Percentiles rank a stretch among this genome's conserved stretches.
Evolutionary conservation across 2,113 vertebrate genomes (phyloP).

Genomic region (Rana temporaria): DNA sequence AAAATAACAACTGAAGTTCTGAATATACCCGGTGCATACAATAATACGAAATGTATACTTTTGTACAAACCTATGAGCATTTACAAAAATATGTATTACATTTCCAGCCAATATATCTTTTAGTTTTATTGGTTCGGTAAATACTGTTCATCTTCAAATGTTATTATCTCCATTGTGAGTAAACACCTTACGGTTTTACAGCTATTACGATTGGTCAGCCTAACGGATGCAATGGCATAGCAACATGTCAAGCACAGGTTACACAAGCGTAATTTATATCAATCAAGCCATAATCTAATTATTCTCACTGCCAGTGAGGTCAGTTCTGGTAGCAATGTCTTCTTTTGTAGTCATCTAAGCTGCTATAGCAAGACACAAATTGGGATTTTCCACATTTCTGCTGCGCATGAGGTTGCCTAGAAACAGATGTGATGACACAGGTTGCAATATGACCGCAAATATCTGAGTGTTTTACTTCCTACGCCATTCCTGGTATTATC

Average conservation of each 20-base stretch:
- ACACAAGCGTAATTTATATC: background rate
- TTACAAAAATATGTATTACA: too few relatives aligned
- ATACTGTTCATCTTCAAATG: too few relatives aligned
- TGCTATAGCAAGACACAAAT: slow-evolving; percentile 29
- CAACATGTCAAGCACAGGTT: background rate
- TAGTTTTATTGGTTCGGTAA: too few relatives aligned
- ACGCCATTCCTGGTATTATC: background rate
- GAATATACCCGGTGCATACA: too few relatives aligned
- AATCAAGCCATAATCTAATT: background rate
- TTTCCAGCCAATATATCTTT: too few relatives aligned
- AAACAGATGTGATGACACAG: slow-evolving; percentile 40
- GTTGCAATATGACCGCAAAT: slow-evolving; percentile 17
- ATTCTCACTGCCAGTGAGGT: slow-evolving; percentile 10
- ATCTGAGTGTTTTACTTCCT: slow-evolving; percentile 18
- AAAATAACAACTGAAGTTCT: too few relatives aligned
- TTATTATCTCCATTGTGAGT: too few relatives aligned
- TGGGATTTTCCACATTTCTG: slow-evolving; percentile 38
- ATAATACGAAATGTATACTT: too few relatives aligned
- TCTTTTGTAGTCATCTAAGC: slow-evolving; percentile 30
- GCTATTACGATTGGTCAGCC: too few relatives aligned
- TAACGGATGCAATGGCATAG: too few relatives aligned
- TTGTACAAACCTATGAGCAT: too few relatives aligned
- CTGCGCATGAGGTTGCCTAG: slow-evolving; percentile 45
- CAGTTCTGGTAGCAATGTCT: slow-evolving; percentile 3
- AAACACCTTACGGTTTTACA: too few relatives aligned